phyloP scores from a whole-genome alignment of 2,888 invertebrate genomes.

The Sipha maydis region DNA sequence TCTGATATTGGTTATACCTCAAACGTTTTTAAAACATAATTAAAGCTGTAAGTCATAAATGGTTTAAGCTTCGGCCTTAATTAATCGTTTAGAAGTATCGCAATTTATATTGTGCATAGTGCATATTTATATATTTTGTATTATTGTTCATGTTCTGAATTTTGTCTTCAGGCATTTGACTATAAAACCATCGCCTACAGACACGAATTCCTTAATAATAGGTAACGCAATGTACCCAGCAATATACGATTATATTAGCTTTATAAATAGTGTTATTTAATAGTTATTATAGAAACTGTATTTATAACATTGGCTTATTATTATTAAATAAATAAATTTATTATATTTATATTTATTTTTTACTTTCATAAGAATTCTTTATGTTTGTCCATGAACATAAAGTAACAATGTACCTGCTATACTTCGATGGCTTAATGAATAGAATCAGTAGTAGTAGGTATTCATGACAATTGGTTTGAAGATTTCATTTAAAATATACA shows the following conservation, averaged over 20 bases:
- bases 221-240: too few relatives aligned
- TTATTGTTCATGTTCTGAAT: constrained; percentile 17
- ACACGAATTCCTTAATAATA: constrained; percentile 35
- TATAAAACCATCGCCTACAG: background rate
- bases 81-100: background rate
- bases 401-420: background rate
- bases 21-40: background rate
- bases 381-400: constrained; percentile 12
- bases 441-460: constrained; percentile 1
- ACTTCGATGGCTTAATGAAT: constrained; percentile 1
- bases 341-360: constrained; percentile 31
- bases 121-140: background rate
- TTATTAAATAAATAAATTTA: background rate
- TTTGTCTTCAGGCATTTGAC: background rate
- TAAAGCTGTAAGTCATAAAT: background rate
- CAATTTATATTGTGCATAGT: background rate
- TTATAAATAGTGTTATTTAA: background rate
- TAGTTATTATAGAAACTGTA: background rate
- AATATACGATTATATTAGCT: constrained; percentile 9
- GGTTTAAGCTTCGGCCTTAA: background rate
- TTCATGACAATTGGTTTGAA: constrained; percentile 21
- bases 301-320: background rate
- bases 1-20: background rate
- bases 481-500: constrained; percentile 6
- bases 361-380: constrained; percentile 31